These are phyloP conservation scores for Diaphora mendica DNA, from an alignment of 2,888 invertebrate species.

Conservation along the genomic window DNA sequence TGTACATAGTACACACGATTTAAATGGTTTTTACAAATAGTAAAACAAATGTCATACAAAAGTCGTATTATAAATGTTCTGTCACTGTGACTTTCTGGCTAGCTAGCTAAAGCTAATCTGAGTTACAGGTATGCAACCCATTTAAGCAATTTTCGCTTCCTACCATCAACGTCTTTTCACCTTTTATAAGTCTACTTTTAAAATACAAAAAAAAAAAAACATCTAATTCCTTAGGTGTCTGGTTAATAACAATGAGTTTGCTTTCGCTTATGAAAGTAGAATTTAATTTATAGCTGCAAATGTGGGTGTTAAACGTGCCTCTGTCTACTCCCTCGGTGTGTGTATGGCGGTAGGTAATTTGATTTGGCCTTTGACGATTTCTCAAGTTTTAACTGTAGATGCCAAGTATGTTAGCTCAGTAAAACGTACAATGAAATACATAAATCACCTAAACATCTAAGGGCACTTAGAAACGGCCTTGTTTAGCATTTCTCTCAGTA, in stretches of 20 bases:
- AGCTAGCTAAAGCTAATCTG: background rate
- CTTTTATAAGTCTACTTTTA: no score
- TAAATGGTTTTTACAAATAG: background rate
- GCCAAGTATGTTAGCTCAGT: background rate
- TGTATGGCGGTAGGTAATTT: background rate
- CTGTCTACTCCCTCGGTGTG: background rate
- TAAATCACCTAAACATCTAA: background rate
- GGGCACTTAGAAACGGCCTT: slow-evolving; percentile 3
- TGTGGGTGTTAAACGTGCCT: background rate
- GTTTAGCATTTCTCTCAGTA: slow-evolving; percentile 26
- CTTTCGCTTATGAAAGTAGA: background rate
- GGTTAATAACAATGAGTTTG: background rate
- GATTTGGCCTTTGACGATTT: background rate
- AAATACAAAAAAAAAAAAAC: no score
- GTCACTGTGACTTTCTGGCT: background rate
- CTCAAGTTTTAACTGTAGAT: background rate
- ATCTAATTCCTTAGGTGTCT: no score
- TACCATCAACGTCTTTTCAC: no score
- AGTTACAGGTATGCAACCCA: background rate
- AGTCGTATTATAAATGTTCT: background rate
- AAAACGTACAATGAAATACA: background rate
- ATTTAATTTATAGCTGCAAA: background rate
- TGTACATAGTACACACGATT: background rate
- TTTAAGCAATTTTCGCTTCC: no score
- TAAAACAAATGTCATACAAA: background rate